Conservation (phyloP, 2,113 vertebrate species). For the Leptobrachium leishanense region DNA sequence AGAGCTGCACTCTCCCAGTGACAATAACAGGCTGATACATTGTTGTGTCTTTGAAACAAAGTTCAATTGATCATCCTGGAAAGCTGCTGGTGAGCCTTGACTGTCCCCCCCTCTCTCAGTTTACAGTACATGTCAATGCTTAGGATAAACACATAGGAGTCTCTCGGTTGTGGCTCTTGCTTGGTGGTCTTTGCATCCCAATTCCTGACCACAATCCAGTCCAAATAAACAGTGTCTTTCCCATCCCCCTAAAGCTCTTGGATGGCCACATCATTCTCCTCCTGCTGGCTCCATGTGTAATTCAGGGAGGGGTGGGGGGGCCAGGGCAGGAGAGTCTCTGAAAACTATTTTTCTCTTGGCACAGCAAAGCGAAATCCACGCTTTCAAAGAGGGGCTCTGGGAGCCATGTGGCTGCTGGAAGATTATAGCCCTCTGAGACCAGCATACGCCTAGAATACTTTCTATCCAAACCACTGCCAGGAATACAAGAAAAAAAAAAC, state of each 20-base stretch:
- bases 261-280: slow-evolving; percentile 53
- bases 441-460: slow-evolving; percentile 29
- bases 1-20: background rate
- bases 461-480: slow-evolving; percentile 3
- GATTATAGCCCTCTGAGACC: slow-evolving; percentile 42
- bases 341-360: slow-evolving; percentile 75
- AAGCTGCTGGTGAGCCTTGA: slow-evolving; percentile 34
- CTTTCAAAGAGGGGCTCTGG: slow-evolving; percentile 9
- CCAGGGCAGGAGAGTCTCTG: slow-evolving; percentile 51
- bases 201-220: slow-evolving; percentile 4
- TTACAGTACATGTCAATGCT: background rate
- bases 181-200: slow-evolving; percentile 57
- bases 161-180: slow-evolving; percentile 59
- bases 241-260: slow-evolving; percentile 47
- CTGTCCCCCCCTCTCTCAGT: background rate
- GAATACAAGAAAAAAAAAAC: background rate
- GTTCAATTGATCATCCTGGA: slow-evolving; percentile 44
- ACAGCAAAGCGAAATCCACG: slow-evolving; percentile 44
- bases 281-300: slow-evolving; percentile 49
- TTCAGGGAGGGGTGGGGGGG: slow-evolving; percentile 48
- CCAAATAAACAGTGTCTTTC: background rate
- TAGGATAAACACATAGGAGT: background rate
- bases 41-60: background rate
- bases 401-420: slow-evolving; percentile 50
- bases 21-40: background rate